Evolutionary conservation across 2,797 vertebrate species (phyloP).

Genomic region (Dendrocincla tyrannina): DNA sequence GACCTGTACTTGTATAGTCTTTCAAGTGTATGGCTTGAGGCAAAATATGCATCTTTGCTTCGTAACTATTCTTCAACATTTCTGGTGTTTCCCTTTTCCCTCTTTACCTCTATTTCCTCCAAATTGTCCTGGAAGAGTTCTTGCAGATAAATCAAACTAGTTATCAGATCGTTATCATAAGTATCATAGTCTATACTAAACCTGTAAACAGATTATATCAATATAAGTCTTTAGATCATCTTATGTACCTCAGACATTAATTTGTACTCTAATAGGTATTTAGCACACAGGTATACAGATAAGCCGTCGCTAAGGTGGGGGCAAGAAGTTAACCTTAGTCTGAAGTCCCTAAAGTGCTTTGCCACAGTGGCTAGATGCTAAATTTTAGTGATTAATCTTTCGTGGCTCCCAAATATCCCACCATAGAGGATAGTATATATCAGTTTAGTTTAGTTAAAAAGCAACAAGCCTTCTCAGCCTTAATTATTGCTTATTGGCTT

Average conservation of each 20-base stretch:
- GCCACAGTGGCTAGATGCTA: neutral
- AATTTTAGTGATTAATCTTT: neutral
- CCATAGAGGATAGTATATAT: neutral
- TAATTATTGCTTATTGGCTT: neutral
- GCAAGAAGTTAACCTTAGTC: neutral
- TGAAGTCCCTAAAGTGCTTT: neutral
- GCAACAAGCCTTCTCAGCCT: neutral
- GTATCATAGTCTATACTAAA: conserved; percentile 42
- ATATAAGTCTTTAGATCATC: conserved; percentile 19
- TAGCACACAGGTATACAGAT: neutral
- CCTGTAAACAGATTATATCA: conserved; percentile 54
- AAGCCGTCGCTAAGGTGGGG: neutral
- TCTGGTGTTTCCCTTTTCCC: neutral
- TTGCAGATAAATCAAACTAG: conserved; percentile 16
- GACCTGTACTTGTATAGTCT: neutral
- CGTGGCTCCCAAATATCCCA: neutral
- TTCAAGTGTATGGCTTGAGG: neutral
- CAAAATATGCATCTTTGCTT: neutral
- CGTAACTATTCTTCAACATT: neutral
- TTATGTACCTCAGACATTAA: conserved; percentile 36
- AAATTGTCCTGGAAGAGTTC: neutral
- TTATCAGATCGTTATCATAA: neutral
- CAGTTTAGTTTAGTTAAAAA: neutral
- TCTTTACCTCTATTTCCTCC: neutral
- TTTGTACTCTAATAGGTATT: conserved; percentile 11